Conservation (phyloP, 2,888 invertebrate species). For the Carcina quercana region DNA sequence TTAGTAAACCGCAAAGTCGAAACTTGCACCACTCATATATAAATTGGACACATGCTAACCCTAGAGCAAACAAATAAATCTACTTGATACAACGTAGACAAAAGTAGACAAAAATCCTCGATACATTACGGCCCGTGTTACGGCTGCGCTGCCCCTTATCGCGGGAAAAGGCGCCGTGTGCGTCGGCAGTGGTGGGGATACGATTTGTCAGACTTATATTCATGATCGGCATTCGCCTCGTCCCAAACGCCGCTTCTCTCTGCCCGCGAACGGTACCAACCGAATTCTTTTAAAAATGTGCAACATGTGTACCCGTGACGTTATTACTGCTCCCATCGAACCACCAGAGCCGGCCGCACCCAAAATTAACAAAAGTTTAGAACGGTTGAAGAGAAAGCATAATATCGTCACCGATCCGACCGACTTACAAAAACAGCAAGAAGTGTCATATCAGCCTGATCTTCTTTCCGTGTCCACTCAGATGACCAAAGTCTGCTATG, state of each 20-base stretch:
- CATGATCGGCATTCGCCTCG: conserved; percentile 24
- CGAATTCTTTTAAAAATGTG: conserved; percentile 35
- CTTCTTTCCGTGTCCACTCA: conserved; percentile 65
- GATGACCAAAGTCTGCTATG: conserved; percentile 53
- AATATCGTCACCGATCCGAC: conserved; percentile 53
- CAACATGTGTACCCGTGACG: conserved; percentile 59
- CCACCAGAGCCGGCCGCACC: conserved; percentile 26
- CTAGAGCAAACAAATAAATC: too few relatives aligned
- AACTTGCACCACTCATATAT: too few relatives aligned
- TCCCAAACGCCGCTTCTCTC: conserved; percentile 28
- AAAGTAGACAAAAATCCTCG: too few relatives aligned
- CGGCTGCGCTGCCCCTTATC: too few relatives aligned
- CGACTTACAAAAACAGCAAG: conserved; percentile 45
- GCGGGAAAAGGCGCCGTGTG: conserved; percentile 1
- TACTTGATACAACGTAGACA: too few relatives aligned
- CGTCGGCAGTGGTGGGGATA: conserved; percentile 32
- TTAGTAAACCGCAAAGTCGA: too few relatives aligned
- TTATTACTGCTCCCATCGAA: conserved; percentile 20
- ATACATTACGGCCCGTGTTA: too few relatives aligned
- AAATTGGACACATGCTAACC: too few relatives aligned
- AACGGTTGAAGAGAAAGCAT: conserved; percentile 61
- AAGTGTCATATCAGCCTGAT: conserved; percentile 60
- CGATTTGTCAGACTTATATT: conserved; percentile 53
- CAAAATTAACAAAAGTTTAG: conserved; percentile 32
- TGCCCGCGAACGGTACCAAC: conserved; percentile 11